Percentiles rank a stretch among this genome's conserved stretches.
Evolutionary conservation across 2,888 invertebrate genomes (phyloP).

Genomic region (Stenodema calcarata): DNA sequence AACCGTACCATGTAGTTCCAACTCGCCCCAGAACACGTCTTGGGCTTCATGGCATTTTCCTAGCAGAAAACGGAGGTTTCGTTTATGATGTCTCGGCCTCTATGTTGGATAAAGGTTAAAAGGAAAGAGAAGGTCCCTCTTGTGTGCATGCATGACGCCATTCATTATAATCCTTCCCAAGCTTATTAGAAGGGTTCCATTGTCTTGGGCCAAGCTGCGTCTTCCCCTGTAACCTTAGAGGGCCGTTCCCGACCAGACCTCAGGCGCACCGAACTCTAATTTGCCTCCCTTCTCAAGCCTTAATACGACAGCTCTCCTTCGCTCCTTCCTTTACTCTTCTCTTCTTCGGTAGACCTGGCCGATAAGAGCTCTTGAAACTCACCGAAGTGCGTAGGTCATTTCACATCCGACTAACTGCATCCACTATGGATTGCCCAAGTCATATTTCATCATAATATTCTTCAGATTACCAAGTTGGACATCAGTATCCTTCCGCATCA

Average conservation of each 20-base stretch:
- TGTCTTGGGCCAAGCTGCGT: slow-evolving; percentile 37
- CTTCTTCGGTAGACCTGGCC: background rate
- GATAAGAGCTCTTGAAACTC: background rate
- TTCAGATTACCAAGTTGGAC: background rate
- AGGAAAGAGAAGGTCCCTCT: slow-evolving; percentile 15
- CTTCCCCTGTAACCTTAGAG: slow-evolving; percentile 40
- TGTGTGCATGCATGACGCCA: slow-evolving; percentile 40
- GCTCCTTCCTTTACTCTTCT: background rate
- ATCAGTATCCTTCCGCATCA: background rate
- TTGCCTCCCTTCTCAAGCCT: slow-evolving; percentile 35
- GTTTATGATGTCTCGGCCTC: slow-evolving; percentile 20
- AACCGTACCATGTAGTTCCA: background rate
- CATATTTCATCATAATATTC: background rate
- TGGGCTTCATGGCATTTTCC: background rate
- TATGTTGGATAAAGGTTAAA: slow-evolving; percentile 28
- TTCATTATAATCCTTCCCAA: slow-evolving; percentile 48
- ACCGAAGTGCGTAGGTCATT: background rate
- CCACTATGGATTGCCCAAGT: no score
- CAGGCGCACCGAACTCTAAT: slow-evolving; percentile 38
- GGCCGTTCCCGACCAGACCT: slow-evolving; percentile 13
- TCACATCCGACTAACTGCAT: background rate
- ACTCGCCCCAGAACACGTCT: background rate
- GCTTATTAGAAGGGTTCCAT: slow-evolving; percentile 45
- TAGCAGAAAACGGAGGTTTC: background rate
- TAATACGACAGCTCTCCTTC: slow-evolving; percentile 35